A percentile compares a stretch with the other conserved stretches of the same genome.
phyloP scores from a whole-genome alignment of 2,797 vertebrate genomes.

The Crenuchus spilurus region DNA sequence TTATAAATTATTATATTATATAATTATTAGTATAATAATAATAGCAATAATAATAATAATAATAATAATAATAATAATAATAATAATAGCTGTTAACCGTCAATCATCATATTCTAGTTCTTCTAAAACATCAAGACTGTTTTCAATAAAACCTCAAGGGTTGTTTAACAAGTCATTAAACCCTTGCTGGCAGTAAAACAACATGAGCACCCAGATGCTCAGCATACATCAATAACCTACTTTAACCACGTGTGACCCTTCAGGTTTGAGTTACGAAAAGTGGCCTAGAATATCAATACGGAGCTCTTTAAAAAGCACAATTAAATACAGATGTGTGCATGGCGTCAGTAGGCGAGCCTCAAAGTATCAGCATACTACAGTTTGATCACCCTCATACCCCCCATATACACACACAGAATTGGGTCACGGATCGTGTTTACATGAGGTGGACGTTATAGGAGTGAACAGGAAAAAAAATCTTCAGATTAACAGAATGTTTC shows the following conservation, averaged over 20 bases:
- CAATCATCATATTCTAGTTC: neutral
- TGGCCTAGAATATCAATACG: neutral
- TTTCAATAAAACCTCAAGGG: neutral
- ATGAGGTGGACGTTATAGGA: neutral
- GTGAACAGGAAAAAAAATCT: neutral
- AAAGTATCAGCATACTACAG: neutral
- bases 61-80: too few relatives aligned
- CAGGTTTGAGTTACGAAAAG: neutral
- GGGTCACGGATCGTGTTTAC: constrained; percentile 42
- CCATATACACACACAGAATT: constrained; percentile 26
- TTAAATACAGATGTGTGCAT: constrained; percentile 41
- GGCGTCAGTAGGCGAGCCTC: constrained; percentile 4
- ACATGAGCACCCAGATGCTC: neutral
- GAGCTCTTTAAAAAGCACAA: constrained; percentile 31
- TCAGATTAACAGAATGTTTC: neutral
- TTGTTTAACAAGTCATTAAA: constrained; percentile 19
- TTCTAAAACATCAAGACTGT: neutral
- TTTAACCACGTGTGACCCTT: neutral
- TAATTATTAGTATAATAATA: too few relatives aligned
- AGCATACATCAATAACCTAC: neutral
- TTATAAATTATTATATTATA: too few relatives aligned
- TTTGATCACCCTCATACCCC: neutral
- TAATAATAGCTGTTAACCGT: too few relatives aligned
- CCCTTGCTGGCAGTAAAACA: neutral
- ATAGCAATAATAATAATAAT: too few relatives aligned